Evolutionary conservation across 2,113 vertebrate species (phyloP), one percentile per base, ranked within the genome.

Genomic region (Oncorhynchus gorbuscha): DNA sequence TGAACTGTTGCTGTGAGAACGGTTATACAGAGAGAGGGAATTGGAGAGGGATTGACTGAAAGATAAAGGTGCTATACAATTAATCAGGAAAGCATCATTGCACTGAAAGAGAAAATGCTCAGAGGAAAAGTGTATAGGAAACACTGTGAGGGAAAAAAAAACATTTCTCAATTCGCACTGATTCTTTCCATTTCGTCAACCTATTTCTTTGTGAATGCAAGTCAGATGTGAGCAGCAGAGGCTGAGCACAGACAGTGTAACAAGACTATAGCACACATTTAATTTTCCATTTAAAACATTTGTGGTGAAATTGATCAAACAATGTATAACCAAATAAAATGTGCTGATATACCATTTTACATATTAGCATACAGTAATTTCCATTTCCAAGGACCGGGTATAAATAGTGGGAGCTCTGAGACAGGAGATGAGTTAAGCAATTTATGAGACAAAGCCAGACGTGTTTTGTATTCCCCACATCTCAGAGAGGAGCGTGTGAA

Each of bases 171-270:
- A 76, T 78, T 78, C 77, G 69, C 61, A 82, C 71, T 39, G 28
- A 79, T 81, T 77, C 62, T 22, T 30, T 28, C 72, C 24, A 51
- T 78, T 81, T 84, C 72, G 64, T 73, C 73, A 70, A 79, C 59
- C 78, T 75, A 78, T 88, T 85, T 83, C 82, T 82, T 78, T 81
- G 81, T 82, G 66, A 86, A 87, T 85, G 58, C 80, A 75, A 83
- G 85, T 88, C 88, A 88, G 79, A 79, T 73, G 79, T 64, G 51
- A 5, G 18, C 9, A 67, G 70, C 22, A 59, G 80, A 7, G 16
- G 14, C 71, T 78, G 64, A n/a, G 20, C 84, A 83, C 30, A 73
- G 77, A 79, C 18, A 35, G 76, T 73, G 65, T 14, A 62, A 64
- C 78, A 71, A 75, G 80, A 77, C 32, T 22, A 78, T 20, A 75